Conservation (phyloP, 2,113 vertebrate species). For the Cranoglanis bouderius region DNA sequence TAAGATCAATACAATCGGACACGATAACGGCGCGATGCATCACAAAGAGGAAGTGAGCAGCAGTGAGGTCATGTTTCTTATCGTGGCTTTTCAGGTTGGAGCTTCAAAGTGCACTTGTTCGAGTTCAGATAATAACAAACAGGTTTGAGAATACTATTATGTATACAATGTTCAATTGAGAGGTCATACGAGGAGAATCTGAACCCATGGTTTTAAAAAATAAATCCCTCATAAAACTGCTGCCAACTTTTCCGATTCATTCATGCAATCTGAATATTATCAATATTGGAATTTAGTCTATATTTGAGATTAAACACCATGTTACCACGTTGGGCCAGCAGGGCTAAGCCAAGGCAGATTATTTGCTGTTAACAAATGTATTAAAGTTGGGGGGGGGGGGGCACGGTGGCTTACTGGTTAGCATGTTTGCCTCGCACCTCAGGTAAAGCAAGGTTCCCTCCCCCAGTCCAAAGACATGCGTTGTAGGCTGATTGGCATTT, state of each 20-base stretch:
- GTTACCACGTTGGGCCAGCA: not conserved
- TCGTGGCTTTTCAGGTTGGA: not conserved
- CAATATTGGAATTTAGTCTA: no score
- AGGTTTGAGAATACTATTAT: not conserved
- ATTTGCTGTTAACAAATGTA: not conserved
- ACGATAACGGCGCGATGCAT: not conserved
- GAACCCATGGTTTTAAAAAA: not conserved
- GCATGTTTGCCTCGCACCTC: no score
- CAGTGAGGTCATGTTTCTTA: conserved; percentile 5
- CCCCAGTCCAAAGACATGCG: no score
- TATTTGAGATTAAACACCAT: not conserved
- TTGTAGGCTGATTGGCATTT: no score
- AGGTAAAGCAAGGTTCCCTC: no score
- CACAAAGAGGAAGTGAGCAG: conserved; percentile 6
- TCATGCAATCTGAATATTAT: not conserved
- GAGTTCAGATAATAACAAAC: conserved; percentile 19
- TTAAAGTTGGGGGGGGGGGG: no score
- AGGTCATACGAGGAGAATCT: not conserved
- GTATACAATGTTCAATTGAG: not conserved
- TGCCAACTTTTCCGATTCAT: not conserved
- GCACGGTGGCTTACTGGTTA: no score
- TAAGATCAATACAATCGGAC: conserved; percentile 46
- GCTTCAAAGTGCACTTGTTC: conserved; percentile 24
- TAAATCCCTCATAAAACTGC: not conserved
- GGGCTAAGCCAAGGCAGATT: not conserved